These are phyloP conservation scores for Euproctis similis DNA, from an alignment of 2,888 invertebrate genomes.

Conservation along the genomic window DNA sequence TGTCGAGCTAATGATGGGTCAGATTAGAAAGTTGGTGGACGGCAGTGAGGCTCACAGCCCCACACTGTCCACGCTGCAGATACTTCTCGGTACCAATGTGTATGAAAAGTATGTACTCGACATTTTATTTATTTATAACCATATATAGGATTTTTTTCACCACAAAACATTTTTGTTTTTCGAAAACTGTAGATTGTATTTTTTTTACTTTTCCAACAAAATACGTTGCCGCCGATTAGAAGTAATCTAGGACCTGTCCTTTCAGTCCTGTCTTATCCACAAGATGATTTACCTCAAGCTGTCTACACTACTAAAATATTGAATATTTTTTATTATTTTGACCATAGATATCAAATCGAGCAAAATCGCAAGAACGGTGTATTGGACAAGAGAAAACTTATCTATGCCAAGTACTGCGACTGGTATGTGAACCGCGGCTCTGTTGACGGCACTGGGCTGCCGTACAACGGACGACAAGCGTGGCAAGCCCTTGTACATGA, in stretches of 20 bases:
- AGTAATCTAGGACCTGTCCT: no score
- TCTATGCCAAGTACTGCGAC: slow-evolving; percentile 79
- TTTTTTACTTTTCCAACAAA: no score
- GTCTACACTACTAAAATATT: neutral
- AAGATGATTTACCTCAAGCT: no score
- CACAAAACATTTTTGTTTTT: no score
- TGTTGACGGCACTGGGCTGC: slow-evolving; percentile 34
- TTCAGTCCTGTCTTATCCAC: no score
- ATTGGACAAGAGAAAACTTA: slow-evolving; percentile 76
- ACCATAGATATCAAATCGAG: slow-evolving; percentile 77
- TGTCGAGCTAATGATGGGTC: slow-evolving; percentile 79
- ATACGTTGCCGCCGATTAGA: no score
- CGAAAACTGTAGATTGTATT: no score
- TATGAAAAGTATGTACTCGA: slow-evolving; percentile 69
- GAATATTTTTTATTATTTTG: neutral
- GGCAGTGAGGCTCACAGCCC: slow-evolving; percentile 89
- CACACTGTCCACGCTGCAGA: slow-evolving; percentile 78
- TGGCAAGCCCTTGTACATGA: slow-evolving; percentile 82
- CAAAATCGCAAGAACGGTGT: slow-evolving; percentile 79
- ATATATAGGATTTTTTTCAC: no score
- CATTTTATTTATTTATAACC: no score
- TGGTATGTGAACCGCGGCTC: slow-evolving; percentile 74
- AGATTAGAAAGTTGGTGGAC: slow-evolving; percentile 81
- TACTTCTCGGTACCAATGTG: slow-evolving; percentile 81
- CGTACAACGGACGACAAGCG: slow-evolving; percentile 78